These are phyloP conservation scores for Pipistrellus pygmaeus DNA, from an alignment of 2,797 vertebrate species.

Conservation along the genomic window DNA sequence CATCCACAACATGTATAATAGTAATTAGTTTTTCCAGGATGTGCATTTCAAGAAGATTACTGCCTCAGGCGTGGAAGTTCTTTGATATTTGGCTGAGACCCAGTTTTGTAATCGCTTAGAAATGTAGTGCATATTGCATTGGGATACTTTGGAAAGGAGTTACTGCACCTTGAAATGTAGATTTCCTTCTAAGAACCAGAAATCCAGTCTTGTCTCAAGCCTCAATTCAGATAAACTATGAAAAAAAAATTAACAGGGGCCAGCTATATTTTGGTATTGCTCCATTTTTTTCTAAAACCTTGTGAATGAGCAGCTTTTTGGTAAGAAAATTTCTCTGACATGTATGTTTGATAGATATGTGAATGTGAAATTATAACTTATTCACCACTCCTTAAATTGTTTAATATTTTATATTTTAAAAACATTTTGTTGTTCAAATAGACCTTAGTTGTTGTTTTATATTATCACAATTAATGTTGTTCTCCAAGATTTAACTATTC, in stretches of 20 bases:
- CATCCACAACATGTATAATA: slow-evolving; percentile 24
- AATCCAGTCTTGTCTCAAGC: slow-evolving; percentile 36
- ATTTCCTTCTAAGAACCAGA: slow-evolving; percentile 14
- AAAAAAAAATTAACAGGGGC: not conserved
- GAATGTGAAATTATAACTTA: not conserved
- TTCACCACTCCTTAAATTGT: not conserved
- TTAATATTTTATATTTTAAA: slow-evolving; percentile 28
- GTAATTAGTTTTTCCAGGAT: slow-evolving; percentile 69
- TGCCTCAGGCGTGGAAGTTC: not conserved
- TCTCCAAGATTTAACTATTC: not conserved
- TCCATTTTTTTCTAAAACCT: not conserved
- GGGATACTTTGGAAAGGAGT: slow-evolving; percentile 23
- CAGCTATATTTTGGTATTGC: not conserved
- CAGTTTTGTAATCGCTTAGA: slow-evolving; percentile 30
- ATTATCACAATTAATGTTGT: not conserved
- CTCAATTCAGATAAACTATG: slow-evolving; percentile 25
- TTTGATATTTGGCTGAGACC: not conserved
- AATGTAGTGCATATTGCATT: not conserved
- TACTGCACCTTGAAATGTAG: not conserved
- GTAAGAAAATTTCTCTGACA: not conserved
- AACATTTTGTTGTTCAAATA: not conserved
- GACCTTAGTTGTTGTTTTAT: not conserved
- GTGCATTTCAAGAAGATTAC: slow-evolving; percentile 53
- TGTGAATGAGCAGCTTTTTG: not conserved
- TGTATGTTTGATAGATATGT: not conserved